These are phyloP conservation scores for Sarcophilus harrisii DNA, from an alignment of 2,797 vertebrate species.

Conservation along the genomic window DNA sequence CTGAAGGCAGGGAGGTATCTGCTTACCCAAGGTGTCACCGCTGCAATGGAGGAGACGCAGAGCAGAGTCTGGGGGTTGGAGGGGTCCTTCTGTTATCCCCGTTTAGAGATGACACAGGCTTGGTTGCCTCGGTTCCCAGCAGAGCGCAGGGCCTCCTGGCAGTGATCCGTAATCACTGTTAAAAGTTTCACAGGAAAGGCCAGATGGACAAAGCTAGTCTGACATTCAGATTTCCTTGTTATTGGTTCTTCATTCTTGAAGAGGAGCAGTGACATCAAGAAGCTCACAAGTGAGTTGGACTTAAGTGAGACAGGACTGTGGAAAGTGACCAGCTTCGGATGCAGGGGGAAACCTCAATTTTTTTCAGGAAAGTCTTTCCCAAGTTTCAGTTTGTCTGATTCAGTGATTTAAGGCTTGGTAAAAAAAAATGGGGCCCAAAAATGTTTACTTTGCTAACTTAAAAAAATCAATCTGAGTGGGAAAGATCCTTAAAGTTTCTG, in stretches of 20 bases:
- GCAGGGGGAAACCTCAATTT: background rate
- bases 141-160: background rate
- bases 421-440: background rate
- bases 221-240: background rate
- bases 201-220: background rate
- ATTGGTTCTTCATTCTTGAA: too few relatives aligned
- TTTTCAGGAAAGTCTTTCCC: background rate
- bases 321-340: background rate
- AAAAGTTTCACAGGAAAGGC: background rate
- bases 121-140: background rate
- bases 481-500: background rate
- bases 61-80: background rate
- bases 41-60: background rate
- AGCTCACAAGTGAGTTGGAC: background rate
- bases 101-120: background rate
- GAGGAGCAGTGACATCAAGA: background rate
- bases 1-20: background rate
- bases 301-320: too few relatives aligned
- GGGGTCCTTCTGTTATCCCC: background rate
- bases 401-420: background rate
- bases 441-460: too few relatives aligned
- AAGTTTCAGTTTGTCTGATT: background rate
- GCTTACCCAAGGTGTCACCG: background rate
- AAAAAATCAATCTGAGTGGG: too few relatives aligned
- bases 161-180: background rate